These are phyloP conservation scores for Lepidurus packardi DNA, from an alignment of 1,140 invertebrate genomes.

Conservation along the genomic window DNA sequence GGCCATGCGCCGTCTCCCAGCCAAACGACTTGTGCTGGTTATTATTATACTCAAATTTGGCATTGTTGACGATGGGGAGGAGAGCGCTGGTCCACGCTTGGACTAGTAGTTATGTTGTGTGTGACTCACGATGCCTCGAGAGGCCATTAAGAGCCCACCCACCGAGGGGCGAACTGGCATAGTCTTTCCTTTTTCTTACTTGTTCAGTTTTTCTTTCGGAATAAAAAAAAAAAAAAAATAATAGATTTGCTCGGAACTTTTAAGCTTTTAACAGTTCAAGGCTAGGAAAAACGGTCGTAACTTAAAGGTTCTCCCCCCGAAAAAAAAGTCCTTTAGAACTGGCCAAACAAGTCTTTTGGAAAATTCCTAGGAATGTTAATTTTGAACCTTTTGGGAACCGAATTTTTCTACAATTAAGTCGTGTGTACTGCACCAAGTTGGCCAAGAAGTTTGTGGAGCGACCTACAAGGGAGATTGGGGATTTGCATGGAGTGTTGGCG, in stretches of 20 bases:
- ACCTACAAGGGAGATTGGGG: background rate
- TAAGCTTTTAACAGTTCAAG: background rate
- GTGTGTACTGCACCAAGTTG: no score
- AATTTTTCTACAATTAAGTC: no score
- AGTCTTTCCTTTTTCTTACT: background rate
- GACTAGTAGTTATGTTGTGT: slow-evolving; percentile 22
- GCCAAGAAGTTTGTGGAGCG: background rate
- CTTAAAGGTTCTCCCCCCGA: background rate
- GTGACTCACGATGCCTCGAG: slow-evolving; percentile 13
- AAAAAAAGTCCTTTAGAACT: background rate
- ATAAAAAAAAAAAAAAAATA: no score
- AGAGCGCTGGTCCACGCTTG: slow-evolving; percentile 5
- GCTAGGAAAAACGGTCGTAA: background rate
- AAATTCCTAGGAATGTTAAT: no score
- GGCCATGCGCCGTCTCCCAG: slow-evolving; percentile 16
- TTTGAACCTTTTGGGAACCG: no score
- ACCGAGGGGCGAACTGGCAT: slow-evolving; percentile 5
- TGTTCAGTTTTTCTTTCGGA: background rate
- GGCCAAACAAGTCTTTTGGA: background rate
- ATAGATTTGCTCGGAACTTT: no score
- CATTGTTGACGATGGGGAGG: slow-evolving; percentile 20
- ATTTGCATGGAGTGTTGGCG: background rate
- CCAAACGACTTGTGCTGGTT: slow-evolving; percentile 17
- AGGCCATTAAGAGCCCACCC: slow-evolving; percentile 17
- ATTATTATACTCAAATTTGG: slow-evolving; percentile 22